Percentiles rank a stretch among this genome's conserved stretches.
These are phyloP conservation scores for Scaptomyza caliginosa DNA, from an alignment of 2,888 invertebrate genomes.

Conservation along the genomic window DNA sequence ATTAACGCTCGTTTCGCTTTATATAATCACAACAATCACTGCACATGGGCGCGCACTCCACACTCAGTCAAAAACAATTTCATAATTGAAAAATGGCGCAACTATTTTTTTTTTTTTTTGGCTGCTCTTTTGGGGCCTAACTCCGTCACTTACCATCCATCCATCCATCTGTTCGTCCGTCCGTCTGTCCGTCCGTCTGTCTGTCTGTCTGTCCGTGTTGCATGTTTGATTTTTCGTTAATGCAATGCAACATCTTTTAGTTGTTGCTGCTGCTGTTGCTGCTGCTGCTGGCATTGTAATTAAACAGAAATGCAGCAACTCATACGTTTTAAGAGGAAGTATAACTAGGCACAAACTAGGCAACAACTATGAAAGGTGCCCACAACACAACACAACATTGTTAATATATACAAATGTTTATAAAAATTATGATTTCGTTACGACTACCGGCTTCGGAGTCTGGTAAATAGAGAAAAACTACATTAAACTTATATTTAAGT, in stretches of 20 bases:
- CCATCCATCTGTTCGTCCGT: slow-evolving; percentile 16
- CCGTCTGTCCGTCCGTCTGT: no score
- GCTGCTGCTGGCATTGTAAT: slow-evolving; percentile 35
- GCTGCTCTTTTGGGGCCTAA: slow-evolving; percentile 48
- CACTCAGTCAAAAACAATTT: slow-evolving; percentile 32
- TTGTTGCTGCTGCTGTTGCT: slow-evolving; percentile 19
- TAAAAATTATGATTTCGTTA: no score
- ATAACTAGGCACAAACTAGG: slow-evolving; percentile 11
- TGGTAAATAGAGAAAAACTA: neutral
- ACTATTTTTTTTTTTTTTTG: slow-evolving; percentile 68
- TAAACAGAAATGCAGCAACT: slow-evolving; percentile 40
- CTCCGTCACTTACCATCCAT: slow-evolving; percentile 42
- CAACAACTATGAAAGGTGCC: slow-evolving; percentile 30
- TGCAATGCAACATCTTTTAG: slow-evolving; percentile 65
- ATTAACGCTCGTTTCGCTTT: slow-evolving; percentile 72
- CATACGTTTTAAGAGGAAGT: slow-evolving; percentile 57
- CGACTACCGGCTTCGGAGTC: slow-evolving; percentile 29
- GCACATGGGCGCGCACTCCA: slow-evolving; percentile 53
- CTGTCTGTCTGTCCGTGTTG: slow-evolving; percentile 59
- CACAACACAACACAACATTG: neutral
- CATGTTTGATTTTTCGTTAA: slow-evolving; percentile 70
- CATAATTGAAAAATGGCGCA: slow-evolving; percentile 76
- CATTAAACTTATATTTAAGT: no score
- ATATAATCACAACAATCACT: slow-evolving; percentile 68
- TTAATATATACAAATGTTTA: neutral